phyloP scores from a whole-genome alignment of 2,797 vertebrate species.

The Gouania willdenowi region DNA sequence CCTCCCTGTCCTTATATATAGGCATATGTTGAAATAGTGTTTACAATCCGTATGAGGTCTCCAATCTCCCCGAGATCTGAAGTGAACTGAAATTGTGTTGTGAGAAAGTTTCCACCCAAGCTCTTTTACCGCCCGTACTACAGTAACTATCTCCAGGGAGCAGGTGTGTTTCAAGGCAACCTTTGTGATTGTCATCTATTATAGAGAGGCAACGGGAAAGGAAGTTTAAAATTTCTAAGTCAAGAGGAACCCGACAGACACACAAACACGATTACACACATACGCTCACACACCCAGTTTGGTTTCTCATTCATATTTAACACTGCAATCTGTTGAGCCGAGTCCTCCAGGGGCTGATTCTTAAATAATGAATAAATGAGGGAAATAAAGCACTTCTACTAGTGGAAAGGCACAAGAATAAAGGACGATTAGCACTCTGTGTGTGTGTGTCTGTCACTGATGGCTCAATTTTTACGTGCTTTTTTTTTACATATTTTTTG shows the following conservation, averaged over 20 bases:
- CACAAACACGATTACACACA: background rate
- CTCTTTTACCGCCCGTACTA: constrained; percentile 33
- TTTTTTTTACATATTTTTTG: no score
- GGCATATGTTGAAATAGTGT: constrained; percentile 13
- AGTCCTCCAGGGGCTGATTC: constrained; percentile 63
- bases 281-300: constrained; percentile 21
- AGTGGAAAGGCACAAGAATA: constrained; percentile 71
- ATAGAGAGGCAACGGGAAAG: constrained; percentile 48
- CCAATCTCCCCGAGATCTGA: constrained; percentile 43
- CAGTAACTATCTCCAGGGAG: constrained; percentile 49
- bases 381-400: constrained; percentile 68
- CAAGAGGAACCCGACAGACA: constrained; percentile 14
- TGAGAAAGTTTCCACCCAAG: constrained; percentile 36
- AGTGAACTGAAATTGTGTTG: constrained; percentile 38
- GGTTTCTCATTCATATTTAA: constrained; percentile 68
- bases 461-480: no score
- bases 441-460: background rate
- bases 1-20: constrained; percentile 2
- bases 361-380: constrained; percentile 76
- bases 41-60: constrained; percentile 28
- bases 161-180: constrained; percentile 59
- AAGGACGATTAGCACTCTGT: constrained; percentile 42
- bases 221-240: constrained; percentile 43
- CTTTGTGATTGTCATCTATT: constrained; percentile 65
- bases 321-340: constrained; percentile 65